Evolutionary conservation across 2,113 vertebrate species (phyloP).

Genomic region (Syngnathoides biaculeatus): DNA sequence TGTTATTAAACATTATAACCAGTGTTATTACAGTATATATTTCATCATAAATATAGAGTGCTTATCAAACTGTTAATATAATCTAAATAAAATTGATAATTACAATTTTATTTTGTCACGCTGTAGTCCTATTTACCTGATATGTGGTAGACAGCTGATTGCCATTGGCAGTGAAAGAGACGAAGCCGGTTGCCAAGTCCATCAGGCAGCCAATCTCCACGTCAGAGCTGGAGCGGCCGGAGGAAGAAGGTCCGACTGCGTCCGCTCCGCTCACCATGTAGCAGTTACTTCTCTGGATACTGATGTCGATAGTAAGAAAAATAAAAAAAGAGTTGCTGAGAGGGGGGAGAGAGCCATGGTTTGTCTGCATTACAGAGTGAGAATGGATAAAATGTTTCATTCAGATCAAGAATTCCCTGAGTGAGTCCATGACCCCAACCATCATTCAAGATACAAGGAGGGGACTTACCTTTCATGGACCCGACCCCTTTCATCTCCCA

Average conservation of each 20-base stretch:
- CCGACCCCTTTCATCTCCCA: constrained; percentile 92
- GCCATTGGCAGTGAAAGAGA: constrained; percentile 91
- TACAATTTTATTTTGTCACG: neutral
- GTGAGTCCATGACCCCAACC: no score
- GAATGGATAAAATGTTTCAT: neutral
- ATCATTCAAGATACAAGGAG: neutral
- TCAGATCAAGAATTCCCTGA: neutral
- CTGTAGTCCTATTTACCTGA: constrained; percentile 75
- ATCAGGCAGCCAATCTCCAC: constrained; percentile 92
- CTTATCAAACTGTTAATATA: neutral
- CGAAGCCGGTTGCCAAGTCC: constrained; percentile 87
- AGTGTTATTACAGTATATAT: neutral
- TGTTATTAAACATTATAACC: neutral
- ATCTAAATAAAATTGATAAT: neutral
- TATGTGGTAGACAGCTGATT: constrained; percentile 86
- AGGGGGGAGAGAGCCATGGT: neutral
- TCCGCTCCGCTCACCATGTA: constrained; percentile 94
- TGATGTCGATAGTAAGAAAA: constrained; percentile 46
- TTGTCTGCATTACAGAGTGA: neutral
- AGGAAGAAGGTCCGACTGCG: constrained; percentile 74
- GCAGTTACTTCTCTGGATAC: constrained; percentile 94
- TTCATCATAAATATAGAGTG: neutral
- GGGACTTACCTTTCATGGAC: constrained; percentile 89
- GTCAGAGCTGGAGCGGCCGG: constrained; percentile 80
- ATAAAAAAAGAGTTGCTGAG: neutral